Percentiles rank a stretch among this genome's conserved stretches.
These are phyloP conservation scores for Melanotaenia duboulayi DNA, from an alignment of 2,113 vertebrate species.

Conservation along the genomic window DNA sequence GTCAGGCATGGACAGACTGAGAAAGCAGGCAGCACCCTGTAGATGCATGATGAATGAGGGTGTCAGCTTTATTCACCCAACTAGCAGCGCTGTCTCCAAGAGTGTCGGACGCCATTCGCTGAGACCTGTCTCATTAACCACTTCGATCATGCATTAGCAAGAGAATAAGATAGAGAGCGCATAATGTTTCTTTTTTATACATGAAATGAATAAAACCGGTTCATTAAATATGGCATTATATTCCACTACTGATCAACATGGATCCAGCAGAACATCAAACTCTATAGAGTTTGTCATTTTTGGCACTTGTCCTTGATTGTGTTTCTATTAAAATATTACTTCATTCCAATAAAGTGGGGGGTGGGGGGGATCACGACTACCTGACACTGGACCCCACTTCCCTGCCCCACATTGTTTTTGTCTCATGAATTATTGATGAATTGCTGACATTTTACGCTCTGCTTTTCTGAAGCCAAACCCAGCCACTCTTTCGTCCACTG, in stretches of 20 bases:
- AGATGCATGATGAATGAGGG: constrained; percentile 72
- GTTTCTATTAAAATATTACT: not conserved
- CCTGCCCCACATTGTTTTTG: constrained; percentile 47
- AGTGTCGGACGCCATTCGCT: constrained; percentile 37
- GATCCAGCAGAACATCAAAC: not conserved
- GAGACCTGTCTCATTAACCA: constrained; percentile 71
- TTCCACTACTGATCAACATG: not conserved
- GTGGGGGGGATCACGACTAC: too few species aligned
- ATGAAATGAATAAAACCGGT: constrained; percentile 6
- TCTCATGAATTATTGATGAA: constrained; percentile 64
- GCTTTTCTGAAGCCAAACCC: constrained; percentile 22
- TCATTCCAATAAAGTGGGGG: not conserved
- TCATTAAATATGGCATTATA: not conserved
- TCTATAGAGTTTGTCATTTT: not conserved
- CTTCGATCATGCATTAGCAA: constrained; percentile 57
- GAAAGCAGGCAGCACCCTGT: constrained; percentile 46
- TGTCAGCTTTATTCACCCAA: constrained; percentile 64
- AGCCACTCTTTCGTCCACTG: constrained; percentile 4
- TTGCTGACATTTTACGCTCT: constrained; percentile 60
- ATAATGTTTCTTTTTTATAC: constrained; percentile 31
- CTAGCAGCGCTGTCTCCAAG: constrained; percentile 43
- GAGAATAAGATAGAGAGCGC: constrained; percentile 1
- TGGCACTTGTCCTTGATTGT: not conserved
- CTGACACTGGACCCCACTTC: not conserved
- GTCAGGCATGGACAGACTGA: constrained; percentile 1